Percentiles rank a stretch among this genome's conserved stretches.
Evolutionary conservation across 64 coral and sea anemone species (phyloP).

Genomic region (Porites australiensis): DNA sequence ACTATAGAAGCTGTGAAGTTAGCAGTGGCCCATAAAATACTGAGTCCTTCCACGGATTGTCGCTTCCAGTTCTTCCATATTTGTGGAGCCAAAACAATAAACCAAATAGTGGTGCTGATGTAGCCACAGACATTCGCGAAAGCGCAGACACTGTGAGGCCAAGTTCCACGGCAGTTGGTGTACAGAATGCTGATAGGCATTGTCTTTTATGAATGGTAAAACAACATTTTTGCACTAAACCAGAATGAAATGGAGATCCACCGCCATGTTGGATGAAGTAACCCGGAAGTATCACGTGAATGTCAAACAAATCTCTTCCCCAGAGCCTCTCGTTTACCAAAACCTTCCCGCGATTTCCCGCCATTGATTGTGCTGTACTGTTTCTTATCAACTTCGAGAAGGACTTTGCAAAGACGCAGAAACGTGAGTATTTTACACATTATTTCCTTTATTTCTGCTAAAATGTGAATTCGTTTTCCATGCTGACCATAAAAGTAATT

Average conservation of each 20-base stretch:
- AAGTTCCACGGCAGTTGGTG: conserved; percentile 34
- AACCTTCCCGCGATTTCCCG: too few relatives aligned
- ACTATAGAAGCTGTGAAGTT: conserved; percentile 68
- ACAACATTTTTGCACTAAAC: too few relatives aligned
- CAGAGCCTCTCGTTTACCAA: too few relatives aligned
- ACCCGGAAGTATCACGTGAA: not conserved
- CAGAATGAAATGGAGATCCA: too few relatives aligned
- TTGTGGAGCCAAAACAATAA: conserved; percentile 60
- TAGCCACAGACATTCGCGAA: conserved; percentile 54
- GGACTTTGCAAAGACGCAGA: too few relatives aligned
- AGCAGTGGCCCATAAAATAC: conserved; percentile 68
- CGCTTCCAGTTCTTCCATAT: conserved; percentile 59
- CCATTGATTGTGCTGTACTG: too few relatives aligned
- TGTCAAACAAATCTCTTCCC: too few relatives aligned
- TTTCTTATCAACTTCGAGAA: too few relatives aligned
- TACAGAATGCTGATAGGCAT: conserved; percentile 34
- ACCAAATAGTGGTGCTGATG: conserved; percentile 46
- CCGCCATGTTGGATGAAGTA: not conserved
- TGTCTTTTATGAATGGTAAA: not conserved
- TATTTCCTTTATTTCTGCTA: too few relatives aligned
- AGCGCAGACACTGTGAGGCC: not conserved
- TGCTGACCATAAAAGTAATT: too few relatives aligned
- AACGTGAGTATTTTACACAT: too few relatives aligned
- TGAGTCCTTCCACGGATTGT: conserved; percentile 60
- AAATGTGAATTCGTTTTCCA: too few relatives aligned